Evolutionary conservation across 1,140 invertebrate genomes (phyloP).

Genomic region (Hyphantria cunea): DNA sequence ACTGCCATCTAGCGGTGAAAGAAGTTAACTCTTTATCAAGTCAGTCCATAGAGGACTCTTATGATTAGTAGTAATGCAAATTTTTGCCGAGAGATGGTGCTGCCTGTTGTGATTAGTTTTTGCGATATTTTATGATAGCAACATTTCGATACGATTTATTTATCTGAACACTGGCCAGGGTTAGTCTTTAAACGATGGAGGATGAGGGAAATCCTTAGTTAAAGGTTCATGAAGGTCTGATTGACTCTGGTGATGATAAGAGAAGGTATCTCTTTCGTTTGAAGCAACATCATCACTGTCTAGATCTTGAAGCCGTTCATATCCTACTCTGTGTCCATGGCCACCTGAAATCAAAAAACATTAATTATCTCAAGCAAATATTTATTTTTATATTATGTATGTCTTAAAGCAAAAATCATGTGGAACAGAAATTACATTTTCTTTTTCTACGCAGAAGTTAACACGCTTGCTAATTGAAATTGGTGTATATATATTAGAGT

Average conservation of each 20-base stretch:
- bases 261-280: neutral
- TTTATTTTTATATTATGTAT: too few species aligned
- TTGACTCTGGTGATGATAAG: neutral
- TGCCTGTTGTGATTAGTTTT: neutral
- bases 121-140: neutral
- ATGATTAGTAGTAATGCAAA: neutral
- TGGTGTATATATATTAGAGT: too few species aligned
- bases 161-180: constrained; percentile 70
- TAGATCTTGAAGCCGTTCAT: constrained; percentile 41
- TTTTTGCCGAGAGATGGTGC: neutral
- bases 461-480: too few species aligned
- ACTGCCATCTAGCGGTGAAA: neutral
- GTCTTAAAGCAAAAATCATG: too few species aligned
- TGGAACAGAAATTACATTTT: too few species aligned
- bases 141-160: neutral
- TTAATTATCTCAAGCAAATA: too few species aligned
- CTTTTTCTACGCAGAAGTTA: too few species aligned
- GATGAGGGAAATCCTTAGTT: constrained; percentile 27
- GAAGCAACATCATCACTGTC: constrained; percentile 20
- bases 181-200: constrained; percentile 49
- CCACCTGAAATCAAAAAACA: constrained; percentile 54
- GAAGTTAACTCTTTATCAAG: neutral
- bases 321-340: constrained; percentile 75
- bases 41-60: neutral
- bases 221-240: neutral